phyloP scores from a whole-genome alignment of 2,888 invertebrate genomes.

The Argyresthia goedartella region DNA sequence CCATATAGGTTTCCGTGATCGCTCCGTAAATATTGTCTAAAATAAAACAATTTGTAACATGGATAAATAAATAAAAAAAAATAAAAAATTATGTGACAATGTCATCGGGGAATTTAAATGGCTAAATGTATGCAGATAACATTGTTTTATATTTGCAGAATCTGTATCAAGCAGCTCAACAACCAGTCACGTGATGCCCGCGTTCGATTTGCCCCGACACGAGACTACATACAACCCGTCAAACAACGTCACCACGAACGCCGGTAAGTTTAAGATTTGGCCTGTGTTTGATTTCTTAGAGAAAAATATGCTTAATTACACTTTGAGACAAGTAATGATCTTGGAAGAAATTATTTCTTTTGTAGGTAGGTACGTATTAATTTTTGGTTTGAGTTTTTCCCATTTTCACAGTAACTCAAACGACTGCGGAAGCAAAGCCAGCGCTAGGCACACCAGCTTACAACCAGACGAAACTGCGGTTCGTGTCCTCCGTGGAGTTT shows the following conservation, averaged over 20 bases:
- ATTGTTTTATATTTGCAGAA: slow-evolving; percentile 32
- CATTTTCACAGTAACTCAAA: no score
- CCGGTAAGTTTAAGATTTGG: background rate
- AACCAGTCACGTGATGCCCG: slow-evolving; percentile 54
- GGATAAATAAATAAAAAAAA: no score
- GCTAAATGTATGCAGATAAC: no score
- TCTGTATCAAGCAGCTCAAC: slow-evolving; percentile 75
- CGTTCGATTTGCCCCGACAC: slow-evolving; percentile 26
- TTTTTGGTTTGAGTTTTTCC: no score
- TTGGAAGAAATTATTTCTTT: background rate
- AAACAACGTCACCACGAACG: slow-evolving; percentile 1
- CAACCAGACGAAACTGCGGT: slow-evolving; percentile 76
- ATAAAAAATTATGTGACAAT: no score
- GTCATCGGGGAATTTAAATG: background rate
- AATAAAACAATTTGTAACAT: no score
- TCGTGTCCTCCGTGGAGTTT: slow-evolving; percentile 86
- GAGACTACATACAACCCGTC: slow-evolving; percentile 17
- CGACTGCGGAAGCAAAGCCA: slow-evolving; percentile 19
- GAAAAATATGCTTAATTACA: no score
- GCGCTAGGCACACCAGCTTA: slow-evolving; percentile 36
- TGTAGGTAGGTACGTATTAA: no score
- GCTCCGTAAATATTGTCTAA: no score
- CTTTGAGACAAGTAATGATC: background rate
- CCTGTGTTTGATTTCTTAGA: no score
- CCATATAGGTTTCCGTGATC: no score